These are phyloP conservation scores for Callyntrura guangdongensis DNA, from an alignment of 2,888 invertebrate genomes.

Conservation along the genomic window DNA sequence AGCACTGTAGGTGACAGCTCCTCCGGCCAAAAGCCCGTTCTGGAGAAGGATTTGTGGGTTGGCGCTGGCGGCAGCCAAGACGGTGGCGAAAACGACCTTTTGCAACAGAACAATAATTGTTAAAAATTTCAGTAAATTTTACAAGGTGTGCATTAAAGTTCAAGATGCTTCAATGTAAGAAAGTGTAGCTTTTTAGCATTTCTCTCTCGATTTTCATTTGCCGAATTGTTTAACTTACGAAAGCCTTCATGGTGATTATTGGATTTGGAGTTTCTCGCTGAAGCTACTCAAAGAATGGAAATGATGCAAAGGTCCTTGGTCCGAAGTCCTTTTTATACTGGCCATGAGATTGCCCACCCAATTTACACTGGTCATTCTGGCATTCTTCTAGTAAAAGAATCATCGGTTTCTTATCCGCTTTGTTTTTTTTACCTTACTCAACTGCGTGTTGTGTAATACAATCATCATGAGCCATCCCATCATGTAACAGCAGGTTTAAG, in stretches of 20 bases:
- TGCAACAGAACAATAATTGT: not conserved
- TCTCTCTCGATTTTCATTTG: not conserved
- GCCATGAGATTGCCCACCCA: constrained; percentile 77
- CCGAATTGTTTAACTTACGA: constrained; percentile 76
- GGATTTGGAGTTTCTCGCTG: constrained; percentile 58
- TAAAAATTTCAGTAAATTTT: no score
- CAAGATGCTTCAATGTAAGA: not conserved
- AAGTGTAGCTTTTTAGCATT: not conserved
- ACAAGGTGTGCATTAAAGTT: not conserved
- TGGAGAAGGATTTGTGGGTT: constrained; percentile 83
- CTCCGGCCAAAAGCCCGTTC: constrained; percentile 54
- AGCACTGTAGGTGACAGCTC: constrained; percentile 48
- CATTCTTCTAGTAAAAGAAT: constrained; percentile 36
- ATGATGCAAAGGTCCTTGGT: constrained; percentile 68
- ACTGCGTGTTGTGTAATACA: not conserved
- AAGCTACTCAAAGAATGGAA: constrained; percentile 63
- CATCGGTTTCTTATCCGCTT: constrained; percentile 59
- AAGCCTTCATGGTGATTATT: constrained; percentile 80
- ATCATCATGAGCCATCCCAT: not conserved
- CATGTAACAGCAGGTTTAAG: not conserved
- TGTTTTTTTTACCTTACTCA: not conserved
- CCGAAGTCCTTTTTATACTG: constrained; percentile 78
- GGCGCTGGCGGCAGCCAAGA: constrained; percentile 86
- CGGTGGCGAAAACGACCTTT: constrained; percentile 88
- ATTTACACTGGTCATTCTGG: not conserved